Evolutionary conservation across 2,888 invertebrate species (phyloP).

Genomic region (Melitaea athalia): DNA sequence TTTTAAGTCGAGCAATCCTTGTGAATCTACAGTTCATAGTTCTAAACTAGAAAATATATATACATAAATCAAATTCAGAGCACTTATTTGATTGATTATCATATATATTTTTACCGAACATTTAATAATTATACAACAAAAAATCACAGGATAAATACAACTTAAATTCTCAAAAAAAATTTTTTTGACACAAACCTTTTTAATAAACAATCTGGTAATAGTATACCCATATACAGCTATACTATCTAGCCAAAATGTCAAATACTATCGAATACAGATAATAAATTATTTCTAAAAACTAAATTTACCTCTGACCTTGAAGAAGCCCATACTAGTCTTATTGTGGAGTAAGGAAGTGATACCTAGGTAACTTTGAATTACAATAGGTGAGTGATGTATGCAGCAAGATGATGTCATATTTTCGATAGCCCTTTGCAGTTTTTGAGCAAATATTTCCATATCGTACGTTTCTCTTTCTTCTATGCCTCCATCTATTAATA

Average conservation of each 20-base stretch:
- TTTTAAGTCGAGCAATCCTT: background rate
- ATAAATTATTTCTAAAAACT: slow-evolving; percentile 81
- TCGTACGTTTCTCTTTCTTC: slow-evolving; percentile 79
- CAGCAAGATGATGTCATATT: slow-evolving; percentile 75
- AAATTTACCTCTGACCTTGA: slow-evolving; percentile 92
- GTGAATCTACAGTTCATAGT: background rate
- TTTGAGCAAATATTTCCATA: slow-evolving; percentile 83
- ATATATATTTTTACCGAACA: background rate
- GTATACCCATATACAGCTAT: background rate
- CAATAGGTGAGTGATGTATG: slow-evolving; percentile 85
- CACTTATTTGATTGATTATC: background rate
- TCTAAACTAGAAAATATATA: background rate
- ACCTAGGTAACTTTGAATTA: slow-evolving; percentile 91
- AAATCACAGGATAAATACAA: background rate
- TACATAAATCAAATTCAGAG: background rate
- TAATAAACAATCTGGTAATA: background rate
- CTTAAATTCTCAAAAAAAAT: background rate
- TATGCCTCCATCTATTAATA: slow-evolving; percentile 59
- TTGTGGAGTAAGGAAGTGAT: slow-evolving; percentile 91
- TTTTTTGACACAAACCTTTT: background rate
- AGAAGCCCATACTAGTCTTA: slow-evolving; percentile 91
- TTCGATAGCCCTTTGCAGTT: slow-evolving; percentile 80
- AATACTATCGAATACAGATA: slow-evolving; percentile 6
- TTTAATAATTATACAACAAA: background rate
- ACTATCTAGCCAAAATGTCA: slow-evolving; percentile 1